phyloP scores from a whole-genome alignment of 1,140 invertebrate genomes.

The Camponotus pennsylvanicus region DNA sequence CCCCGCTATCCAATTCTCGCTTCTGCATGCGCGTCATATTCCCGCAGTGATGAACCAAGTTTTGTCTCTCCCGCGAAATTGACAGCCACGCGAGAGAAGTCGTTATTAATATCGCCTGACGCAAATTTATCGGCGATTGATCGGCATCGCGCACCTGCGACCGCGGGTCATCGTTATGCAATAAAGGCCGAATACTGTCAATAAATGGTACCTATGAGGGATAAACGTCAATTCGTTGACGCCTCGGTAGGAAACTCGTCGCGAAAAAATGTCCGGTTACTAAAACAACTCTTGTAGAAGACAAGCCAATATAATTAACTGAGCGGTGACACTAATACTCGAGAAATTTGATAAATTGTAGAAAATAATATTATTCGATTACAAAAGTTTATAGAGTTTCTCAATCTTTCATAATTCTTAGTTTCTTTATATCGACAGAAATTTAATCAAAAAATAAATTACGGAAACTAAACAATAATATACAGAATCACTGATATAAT shows the following conservation, averaged over 20 bases:
- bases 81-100: background rate
- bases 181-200: conserved; percentile 10
- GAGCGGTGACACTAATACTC: background rate
- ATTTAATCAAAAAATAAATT: conserved; percentile 25
- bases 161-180: conserved; percentile 23
- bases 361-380: conserved; percentile 1
- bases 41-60: conserved; percentile 3
- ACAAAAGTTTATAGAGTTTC: background rate
- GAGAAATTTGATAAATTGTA: background rate
- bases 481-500: conserved; percentile 6
- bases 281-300: conserved; percentile 8
- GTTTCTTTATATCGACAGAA: background rate
- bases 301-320: background rate
- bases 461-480: background rate
- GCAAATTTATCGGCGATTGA: conserved; percentile 45
- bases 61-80: background rate
- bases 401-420: background rate
- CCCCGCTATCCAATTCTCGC: background rate
- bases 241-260: background rate
- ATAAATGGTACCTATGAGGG: conserved; percentile 20
- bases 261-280: background rate
- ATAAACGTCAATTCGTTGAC: conserved; percentile 14
- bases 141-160: conserved; percentile 43
- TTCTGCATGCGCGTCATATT: background rate
- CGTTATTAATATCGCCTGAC: conserved; percentile 27